A percentile compares a stretch with the other conserved stretches of the same genome.
phyloP scores from a whole-genome alignment of 1,140 invertebrate genomes.

The Sogatella furcifera region DNA sequence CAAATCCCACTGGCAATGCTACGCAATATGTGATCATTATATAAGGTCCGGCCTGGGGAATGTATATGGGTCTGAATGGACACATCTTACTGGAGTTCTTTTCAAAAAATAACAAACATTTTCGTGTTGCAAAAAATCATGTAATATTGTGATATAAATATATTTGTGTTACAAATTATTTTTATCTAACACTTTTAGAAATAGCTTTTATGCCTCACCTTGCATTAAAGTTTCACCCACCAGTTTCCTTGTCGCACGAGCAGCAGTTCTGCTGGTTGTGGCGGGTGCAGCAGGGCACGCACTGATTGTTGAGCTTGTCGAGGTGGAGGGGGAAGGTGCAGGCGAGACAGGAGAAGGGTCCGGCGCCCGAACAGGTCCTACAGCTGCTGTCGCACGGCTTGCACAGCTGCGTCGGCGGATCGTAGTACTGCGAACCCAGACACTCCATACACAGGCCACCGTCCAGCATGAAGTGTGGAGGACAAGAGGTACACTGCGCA shows the following conservation, averaged over 20 bases:
- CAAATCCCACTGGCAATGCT: too few species aligned
- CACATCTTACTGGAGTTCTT: too few species aligned
- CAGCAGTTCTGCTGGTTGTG: constrained; percentile 44
- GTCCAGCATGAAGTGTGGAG: constrained; percentile 56
- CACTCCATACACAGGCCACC: constrained; percentile 62
- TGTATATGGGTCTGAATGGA: too few species aligned
- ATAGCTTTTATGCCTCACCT: too few species aligned
- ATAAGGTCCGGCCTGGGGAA: too few species aligned
- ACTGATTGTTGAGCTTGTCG: constrained; percentile 59
- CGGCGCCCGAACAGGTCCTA: constrained; percentile 53
- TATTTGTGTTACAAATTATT: too few species aligned
- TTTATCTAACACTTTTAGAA: too few species aligned
- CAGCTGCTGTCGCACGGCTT: constrained; percentile 56
- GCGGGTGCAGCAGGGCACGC: constrained; percentile 52
- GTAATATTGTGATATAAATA: too few species aligned
- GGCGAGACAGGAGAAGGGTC: constrained; percentile 52
- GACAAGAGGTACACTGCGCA: constrained; percentile 58
- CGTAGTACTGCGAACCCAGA: constrained; percentile 58
- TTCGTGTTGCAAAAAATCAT: too few species aligned
- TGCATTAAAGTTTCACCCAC: too few species aligned
- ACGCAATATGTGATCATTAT: too few species aligned
- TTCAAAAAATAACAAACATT: too few species aligned
- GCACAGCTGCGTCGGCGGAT: constrained; percentile 52
- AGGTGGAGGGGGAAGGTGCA: constrained; percentile 51
- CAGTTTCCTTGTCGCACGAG: constrained; percentile 52